Evolutionary conservation across 1,140 invertebrate species (phyloP), one percentile per base, ranked within the genome.

Genomic region (Lutraria rhynchaena): DNA sequence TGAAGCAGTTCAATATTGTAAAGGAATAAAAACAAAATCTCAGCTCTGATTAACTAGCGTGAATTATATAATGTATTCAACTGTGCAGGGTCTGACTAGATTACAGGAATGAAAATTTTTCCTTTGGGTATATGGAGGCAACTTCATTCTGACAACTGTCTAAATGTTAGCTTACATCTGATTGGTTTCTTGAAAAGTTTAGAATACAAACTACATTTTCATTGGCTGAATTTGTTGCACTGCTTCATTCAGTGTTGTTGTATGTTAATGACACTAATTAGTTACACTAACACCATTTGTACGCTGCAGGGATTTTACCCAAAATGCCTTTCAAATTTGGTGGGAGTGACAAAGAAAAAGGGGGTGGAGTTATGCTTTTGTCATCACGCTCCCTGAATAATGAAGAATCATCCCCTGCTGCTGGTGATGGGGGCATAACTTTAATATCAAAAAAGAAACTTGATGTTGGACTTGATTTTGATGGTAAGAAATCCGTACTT

Each of bases 371-470:
- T 55, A 70, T 49, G 29, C 65, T 80, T 33, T 31, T 80, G n/a
- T 80, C 76, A 22, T 29, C 61, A 35, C 63, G 76, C 29, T 65
- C 61, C 22, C 24, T 80, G 15, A 67, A 44, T 57, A 63, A 19
- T 55, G 46, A 53, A 27, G 76, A 80, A 60, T 49, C 69, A 41
- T 29, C 44, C 5, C 35, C 70, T 46, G 19, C 31, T 2, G 22
- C 75, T 17, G 51, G 80, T 41, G 67, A 81, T 46, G 81, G 82
- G 46, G 87, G 87, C 27, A 85, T 88, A 44, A 86, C 81, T 58
- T 85, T 88, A n/a, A 75, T 86, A 29, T 88, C 87, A 19, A 85
- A 84, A 81, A 83, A 81, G 46, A 83, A 70, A 46, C 37, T 86
- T 41, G 87, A 87, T 60, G 73, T 76, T 41, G 84, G 81, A 61